phyloP scores from a whole-genome alignment of 1,140 invertebrate genomes.

The Apis cerana region DNA sequence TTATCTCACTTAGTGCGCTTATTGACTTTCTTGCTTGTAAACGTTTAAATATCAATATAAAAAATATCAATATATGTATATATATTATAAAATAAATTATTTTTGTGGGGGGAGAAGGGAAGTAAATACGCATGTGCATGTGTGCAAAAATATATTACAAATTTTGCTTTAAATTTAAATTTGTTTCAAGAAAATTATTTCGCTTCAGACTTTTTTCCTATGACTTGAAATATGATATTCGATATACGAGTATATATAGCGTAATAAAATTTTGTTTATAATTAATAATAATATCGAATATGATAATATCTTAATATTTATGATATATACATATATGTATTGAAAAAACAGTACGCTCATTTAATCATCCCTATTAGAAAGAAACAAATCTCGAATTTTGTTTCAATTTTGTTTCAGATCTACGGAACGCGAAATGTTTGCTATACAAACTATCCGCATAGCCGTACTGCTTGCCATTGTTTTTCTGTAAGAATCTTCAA shows the following conservation, averaged over 20 bases:
- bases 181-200: no score
- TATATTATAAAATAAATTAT: no score
- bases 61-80: no score
- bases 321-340: no score
- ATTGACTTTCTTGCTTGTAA: background rate
- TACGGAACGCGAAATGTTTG: slow-evolving; percentile 56
- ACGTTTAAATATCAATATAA: background rate
- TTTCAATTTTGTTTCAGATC: slow-evolving; percentile 56
- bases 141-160: no score
- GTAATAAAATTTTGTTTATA: background rate
- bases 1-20: no score
- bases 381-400: background rate
- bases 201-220: no score
- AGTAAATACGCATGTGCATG: no score
- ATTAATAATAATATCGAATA: background rate
- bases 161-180: no score
- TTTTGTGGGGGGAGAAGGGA: no score
- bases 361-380: background rate
- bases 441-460: slow-evolving; percentile 45
- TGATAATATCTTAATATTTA: no score
- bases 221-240: background rate
- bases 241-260: no score
- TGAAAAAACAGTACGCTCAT: background rate
- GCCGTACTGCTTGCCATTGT: slow-evolving; percentile 56
- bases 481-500: slow-evolving; percentile 65